Conservation (phyloP, 2,888 invertebrate genomes). For the Villa cingulata region DNA sequence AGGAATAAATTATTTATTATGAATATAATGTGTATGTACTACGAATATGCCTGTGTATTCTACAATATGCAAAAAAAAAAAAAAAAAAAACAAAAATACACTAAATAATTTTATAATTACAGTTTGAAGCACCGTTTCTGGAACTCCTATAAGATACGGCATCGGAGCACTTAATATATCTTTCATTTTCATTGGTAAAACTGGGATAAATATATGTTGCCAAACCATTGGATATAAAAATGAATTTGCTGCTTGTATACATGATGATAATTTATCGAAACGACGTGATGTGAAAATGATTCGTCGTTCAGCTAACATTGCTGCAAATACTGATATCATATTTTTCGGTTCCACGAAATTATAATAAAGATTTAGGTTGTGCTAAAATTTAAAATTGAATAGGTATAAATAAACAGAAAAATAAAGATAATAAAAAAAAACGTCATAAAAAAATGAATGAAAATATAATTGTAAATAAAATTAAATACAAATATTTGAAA, state of each 20-base stretch:
- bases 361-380: constrained; percentile 93
- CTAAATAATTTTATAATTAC: constrained; percentile 33
- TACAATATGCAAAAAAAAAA: not conserved
- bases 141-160: constrained; percentile 96
- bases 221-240: constrained; percentile 96
- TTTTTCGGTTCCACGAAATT: constrained; percentile 89
- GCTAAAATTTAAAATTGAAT: constrained; percentile 42
- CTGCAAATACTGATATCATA: constrained; percentile 92
- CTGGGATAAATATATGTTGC: constrained; percentile 97
- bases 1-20: not conserved
- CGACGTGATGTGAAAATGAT: constrained; percentile 86
- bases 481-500: too few species aligned
- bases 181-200: constrained; percentile 74
- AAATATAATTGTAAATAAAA: too few species aligned
- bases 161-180: constrained; percentile 91
- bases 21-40: too few species aligned
- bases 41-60: too few species aligned
- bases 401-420: not conserved
- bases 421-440: not conserved
- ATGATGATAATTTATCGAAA: constrained; percentile 78
- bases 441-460: too few species aligned
- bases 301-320: constrained; percentile 85
- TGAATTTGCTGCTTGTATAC: constrained; percentile 86
- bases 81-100: not conserved
- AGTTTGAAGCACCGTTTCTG: constrained; percentile 57